Percentiles rank a stretch among this genome's conserved stretches.
Evolutionary conservation across 2,113 vertebrate species (phyloP).

Genomic region (Oreotragus oreotragus): DNA sequence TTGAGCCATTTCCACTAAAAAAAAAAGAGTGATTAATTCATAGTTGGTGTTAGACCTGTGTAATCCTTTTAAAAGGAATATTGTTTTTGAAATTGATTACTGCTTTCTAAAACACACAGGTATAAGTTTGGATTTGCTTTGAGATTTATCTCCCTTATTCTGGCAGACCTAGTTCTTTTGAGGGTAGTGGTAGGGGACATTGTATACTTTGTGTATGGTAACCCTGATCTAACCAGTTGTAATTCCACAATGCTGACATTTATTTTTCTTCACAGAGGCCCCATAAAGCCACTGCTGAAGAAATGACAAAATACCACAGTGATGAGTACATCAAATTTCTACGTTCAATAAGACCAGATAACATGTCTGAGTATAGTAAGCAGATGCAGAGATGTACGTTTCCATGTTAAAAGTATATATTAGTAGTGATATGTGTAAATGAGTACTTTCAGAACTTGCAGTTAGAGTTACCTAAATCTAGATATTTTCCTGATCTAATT

Average conservation of each 20-base stretch:
- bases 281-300: slow-evolving; percentile 88
- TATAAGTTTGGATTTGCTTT: slow-evolving; percentile 10
- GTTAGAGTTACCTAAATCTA: not conserved
- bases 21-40: not conserved
- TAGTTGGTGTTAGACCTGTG: not conserved
- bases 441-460: not conserved
- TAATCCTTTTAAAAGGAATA: not conserved
- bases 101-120: not conserved
- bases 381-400: slow-evolving; percentile 91
- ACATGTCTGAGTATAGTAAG: slow-evolving; percentile 91
- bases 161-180: not conserved
- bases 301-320: slow-evolving; percentile 90
- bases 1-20: not conserved
- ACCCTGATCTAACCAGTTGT: not conserved
- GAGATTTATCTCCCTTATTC: not conserved
- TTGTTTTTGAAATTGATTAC: not conserved
- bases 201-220: not conserved
- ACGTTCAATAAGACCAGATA: slow-evolving; percentile 88
- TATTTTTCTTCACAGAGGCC: slow-evolving; percentile 81
- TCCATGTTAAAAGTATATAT: not conserved
- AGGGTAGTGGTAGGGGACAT: not conserved
- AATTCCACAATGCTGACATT: slow-evolving; percentile 1
- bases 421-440: slow-evolving; percentile 6
- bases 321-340: slow-evolving; percentile 91
- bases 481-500: not conserved